Evolutionary conservation across 2,113 vertebrate genomes (phyloP), one percentile per base, ranked within the genome.

Genomic region (Semnornis frantzii): DNA sequence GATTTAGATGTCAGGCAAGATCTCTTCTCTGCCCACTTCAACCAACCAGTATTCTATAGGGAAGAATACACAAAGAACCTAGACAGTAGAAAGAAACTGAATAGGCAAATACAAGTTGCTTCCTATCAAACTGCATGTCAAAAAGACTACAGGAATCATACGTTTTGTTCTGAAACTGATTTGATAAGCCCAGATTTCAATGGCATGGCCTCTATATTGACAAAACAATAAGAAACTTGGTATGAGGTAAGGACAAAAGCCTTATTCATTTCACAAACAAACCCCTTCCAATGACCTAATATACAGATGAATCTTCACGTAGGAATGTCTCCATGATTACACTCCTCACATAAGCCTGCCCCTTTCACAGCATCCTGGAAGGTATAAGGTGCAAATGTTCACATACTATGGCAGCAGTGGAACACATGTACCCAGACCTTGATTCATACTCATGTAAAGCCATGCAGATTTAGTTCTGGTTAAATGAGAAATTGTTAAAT

Each of bases 371-470:
- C 34, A 59, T 10, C 16, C 14, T 66, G 6, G 14, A 20, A 89
- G 17, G 3, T 24, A 7, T 13, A 37, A 55, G 11, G 6, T 48
- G 18, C 23, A 65, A 83, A 42, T 30, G 2, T 4, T 52, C 7
- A 30, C 8, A 17, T 42, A 28, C 14, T 33, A 54, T 60, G 21
- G 14, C 48, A 91, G 48, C 21, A 24, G 34, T 37, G 33, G 33
- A 55, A 42, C 15, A 64, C 0, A 0, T 2, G 3, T 17, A 60
- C 28, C 19, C 37, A 73, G 37, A 69, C 6, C 12, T 44, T 34
- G 7, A 8, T 33, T 13, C 21, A 23, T 19, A 28, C 8, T 62
- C 23, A 33, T 60, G 42, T 54, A 64, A 82, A 55, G 14, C 52
- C 52, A 83, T 8, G n/a, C 11, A 62, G 5, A 23, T 12, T 46